These are phyloP conservation scores for Macroramphosus scolopax DNA, from an alignment of 2,797 vertebrate species.

Conservation along the genomic window DNA sequence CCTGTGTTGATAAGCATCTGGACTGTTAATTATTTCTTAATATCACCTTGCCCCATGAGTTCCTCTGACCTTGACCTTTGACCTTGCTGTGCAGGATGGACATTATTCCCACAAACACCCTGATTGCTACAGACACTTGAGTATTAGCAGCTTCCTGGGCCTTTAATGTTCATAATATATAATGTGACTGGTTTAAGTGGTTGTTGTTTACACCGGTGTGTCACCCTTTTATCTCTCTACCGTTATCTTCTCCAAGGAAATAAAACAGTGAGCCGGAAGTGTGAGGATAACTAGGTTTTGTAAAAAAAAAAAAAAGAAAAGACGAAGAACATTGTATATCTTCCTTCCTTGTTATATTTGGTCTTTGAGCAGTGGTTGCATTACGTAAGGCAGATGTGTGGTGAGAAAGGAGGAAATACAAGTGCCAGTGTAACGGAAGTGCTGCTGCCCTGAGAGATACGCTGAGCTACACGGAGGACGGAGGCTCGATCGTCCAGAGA, in stretches of 20 bases:
- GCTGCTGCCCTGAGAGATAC: conserved; percentile 81
- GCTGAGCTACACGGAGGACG: conserved; percentile 78
- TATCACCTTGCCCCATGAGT: neutral
- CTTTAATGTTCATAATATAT: neutral
- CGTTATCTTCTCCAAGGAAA: too few relatives aligned
- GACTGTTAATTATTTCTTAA: too few relatives aligned
- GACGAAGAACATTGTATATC: too few relatives aligned
- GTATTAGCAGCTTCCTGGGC: neutral
- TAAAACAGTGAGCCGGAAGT: too few relatives aligned
- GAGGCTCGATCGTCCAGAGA: conserved; percentile 76
- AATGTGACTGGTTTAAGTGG: neutral
- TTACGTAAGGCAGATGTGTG: conserved; percentile 74
- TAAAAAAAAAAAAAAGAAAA: too few relatives aligned
- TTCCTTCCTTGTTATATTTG: neutral
- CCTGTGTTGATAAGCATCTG: neutral
- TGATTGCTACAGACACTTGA: neutral
- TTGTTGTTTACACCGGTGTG: too few relatives aligned
- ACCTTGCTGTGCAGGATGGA: conserved; percentile 7
- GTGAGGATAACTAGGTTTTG: too few relatives aligned
- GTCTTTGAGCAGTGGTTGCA: conserved; percentile 29
- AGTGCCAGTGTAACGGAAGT: conserved; percentile 84
- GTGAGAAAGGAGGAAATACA: conserved; percentile 77
- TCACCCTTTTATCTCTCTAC: too few relatives aligned
- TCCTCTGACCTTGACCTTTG: conserved; percentile 27
- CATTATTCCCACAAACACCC: neutral